Evolutionary conservation across 1,140 invertebrate genomes (phyloP).

Genomic region (Drosophila auraria): DNA sequence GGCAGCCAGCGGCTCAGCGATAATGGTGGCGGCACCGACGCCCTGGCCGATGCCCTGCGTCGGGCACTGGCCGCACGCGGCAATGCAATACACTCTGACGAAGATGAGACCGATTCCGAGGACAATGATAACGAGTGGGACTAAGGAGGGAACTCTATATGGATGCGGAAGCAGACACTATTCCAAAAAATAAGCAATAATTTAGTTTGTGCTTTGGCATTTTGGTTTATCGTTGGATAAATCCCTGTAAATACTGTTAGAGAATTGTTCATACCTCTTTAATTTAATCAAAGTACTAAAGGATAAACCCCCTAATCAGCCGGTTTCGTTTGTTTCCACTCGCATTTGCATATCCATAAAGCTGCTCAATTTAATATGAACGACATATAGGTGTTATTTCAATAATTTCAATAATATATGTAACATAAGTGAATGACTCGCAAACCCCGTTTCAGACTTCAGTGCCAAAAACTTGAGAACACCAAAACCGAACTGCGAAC

Average conservation of each 20-base stretch:
- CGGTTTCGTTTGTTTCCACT: conserved; percentile 49
- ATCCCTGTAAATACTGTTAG: conserved; percentile 75
- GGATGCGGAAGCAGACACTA: conserved; percentile 53
- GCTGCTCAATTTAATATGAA: conserved; percentile 62
- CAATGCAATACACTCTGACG: conserved; percentile 78
- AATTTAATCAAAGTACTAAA: conserved; percentile 60
- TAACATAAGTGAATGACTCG: conserved; percentile 12
- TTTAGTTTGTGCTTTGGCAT: conserved; percentile 77
- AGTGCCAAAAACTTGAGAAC: conserved; percentile 50
- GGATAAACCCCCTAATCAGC: conserved; percentile 33
- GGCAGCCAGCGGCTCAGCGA: conserved; percentile 68
- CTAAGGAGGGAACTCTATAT: conserved; percentile 24
- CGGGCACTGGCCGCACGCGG: conserved; percentile 72
- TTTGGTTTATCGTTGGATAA: conserved; percentile 71
- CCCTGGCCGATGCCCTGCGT: conserved; percentile 79
- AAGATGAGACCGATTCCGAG: conserved; percentile 74
- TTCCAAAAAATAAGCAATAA: conserved; percentile 80
- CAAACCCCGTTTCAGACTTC: conserved; percentile 41
- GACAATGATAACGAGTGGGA: conserved; percentile 84
- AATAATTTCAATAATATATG: neutral
- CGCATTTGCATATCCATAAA: conserved; percentile 56
- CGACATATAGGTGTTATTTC: conserved; percentile 14
- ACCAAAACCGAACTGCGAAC: conserved; percentile 33
- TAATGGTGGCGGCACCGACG: conserved; percentile 68
- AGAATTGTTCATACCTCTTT: conserved; percentile 79